phyloP scores from a whole-genome alignment of 2,888 invertebrate genomes.

The Eremobia ochroleuca region DNA sequence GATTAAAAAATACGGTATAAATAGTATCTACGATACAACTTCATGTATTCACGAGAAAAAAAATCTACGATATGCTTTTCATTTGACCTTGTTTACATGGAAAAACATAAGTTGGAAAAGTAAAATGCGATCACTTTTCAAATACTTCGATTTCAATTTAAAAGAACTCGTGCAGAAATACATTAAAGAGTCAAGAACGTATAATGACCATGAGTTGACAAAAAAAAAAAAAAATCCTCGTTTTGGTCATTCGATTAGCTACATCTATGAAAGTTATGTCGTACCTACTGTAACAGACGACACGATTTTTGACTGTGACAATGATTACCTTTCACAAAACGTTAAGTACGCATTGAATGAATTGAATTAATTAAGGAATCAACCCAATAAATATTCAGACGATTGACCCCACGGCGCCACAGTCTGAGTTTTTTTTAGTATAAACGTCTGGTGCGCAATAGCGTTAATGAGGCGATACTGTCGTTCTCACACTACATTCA shows the following conservation, averaged over 20 bases:
- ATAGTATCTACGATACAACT: background rate
- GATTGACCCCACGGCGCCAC: conserved; percentile 75
- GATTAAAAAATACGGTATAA: conserved; percentile 19
- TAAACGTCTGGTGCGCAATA: conserved; percentile 75
- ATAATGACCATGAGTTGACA: background rate
- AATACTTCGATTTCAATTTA: background rate
- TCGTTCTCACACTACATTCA: conserved; percentile 28
- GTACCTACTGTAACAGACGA: conserved; percentile 21
- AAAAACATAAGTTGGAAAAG: background rate
- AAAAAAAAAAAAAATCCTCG: background rate
- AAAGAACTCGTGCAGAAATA: background rate
- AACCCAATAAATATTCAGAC: conserved; percentile 80
- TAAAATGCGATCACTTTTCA: background rate
- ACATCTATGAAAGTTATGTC: background rate
- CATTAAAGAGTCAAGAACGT: background rate
- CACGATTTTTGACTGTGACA: conserved; percentile 30
- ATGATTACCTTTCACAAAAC: conserved; percentile 50
- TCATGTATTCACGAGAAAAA: background rate
- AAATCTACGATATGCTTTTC: background rate
- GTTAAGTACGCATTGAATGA: conserved; percentile 70
- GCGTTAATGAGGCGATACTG: conserved; percentile 47
- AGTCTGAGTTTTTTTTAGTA: conserved; percentile 68
- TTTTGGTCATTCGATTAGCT: background rate
- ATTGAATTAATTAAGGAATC: conserved; percentile 79
- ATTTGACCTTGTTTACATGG: background rate